Conservation (phyloP, 2,797 vertebrate species). For the Momotus momota region DNA sequence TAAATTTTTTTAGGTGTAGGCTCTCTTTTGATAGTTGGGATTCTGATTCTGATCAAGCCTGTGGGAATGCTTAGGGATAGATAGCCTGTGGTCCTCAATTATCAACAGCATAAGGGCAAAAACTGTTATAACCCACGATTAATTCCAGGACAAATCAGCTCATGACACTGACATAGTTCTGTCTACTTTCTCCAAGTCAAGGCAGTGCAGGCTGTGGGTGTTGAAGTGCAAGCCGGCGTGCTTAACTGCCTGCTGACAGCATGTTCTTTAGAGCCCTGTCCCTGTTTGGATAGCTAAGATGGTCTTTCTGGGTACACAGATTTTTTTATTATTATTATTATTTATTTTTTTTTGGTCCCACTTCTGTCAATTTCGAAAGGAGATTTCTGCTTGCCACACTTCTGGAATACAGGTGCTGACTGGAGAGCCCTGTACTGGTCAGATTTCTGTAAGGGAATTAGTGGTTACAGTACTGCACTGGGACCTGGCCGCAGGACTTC, state of each 20-base stretch:
- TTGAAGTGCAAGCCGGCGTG: background rate
- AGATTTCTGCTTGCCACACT: background rate
- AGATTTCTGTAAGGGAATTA: rapidly evolving
- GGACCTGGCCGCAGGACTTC: background rate
- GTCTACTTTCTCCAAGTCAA: background rate
- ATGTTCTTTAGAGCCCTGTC: background rate
- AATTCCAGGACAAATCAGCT: background rate
- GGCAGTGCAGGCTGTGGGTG: background rate
- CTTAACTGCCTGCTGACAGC: background rate
- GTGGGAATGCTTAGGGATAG: background rate
- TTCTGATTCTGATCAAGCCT: background rate
- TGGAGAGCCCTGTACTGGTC: background rate
- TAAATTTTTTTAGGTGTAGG: background rate
- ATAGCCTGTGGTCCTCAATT: background rate
- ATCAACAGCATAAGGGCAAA: background rate
- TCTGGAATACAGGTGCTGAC: background rate
- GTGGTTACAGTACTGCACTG: background rate
- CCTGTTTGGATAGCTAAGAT: background rate
- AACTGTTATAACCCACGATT: background rate
- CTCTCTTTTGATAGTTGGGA: background rate
- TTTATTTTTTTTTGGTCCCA: background rate
- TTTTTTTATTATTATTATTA: background rate
- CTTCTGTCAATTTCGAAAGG: background rate
- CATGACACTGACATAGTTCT: background rate
- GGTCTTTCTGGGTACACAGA: background rate